phyloP scores from a whole-genome alignment of 92 coral and sea anemone genomes.

The Siderastrea radians region DNA sequence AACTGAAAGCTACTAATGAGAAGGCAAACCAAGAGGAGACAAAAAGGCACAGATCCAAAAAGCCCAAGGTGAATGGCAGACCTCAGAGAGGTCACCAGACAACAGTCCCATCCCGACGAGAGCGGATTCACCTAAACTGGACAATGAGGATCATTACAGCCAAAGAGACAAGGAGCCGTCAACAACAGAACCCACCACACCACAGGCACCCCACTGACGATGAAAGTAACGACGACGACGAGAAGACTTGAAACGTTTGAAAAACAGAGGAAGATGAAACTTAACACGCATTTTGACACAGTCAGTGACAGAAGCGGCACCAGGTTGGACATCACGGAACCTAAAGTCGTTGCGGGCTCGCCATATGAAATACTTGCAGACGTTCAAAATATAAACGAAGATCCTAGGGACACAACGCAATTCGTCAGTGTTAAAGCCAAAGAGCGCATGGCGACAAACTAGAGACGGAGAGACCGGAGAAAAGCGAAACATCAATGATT shows the following conservation, averaged over 20 bases:
- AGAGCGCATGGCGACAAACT: not conserved
- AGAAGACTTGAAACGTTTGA: not conserved
- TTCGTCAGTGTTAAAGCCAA: not conserved
- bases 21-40: too few species aligned
- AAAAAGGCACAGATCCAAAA: too few species aligned
- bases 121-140: too few species aligned
- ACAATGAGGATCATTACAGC: too few species aligned
- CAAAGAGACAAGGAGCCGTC: too few species aligned
- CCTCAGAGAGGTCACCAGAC: too few species aligned
- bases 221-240: not conserved
- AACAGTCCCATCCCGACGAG: too few species aligned
- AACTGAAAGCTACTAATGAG: too few species aligned
- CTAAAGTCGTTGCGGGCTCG: constrained; percentile 17
- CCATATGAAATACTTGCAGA: constrained; percentile 13
- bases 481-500: not conserved
- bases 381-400: not conserved
- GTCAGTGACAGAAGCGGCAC: not conserved
- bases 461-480: not conserved
- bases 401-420: not conserved
- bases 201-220: constrained; percentile 9
- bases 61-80: too few species aligned
- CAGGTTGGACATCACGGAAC: not conserved
- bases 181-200: not conserved
- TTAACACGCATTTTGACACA: not conserved
- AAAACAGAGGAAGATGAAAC: not conserved